Evolutionary conservation across 2,888 invertebrate species (phyloP).

Genomic region (Chrysomela aeneicollis): DNA sequence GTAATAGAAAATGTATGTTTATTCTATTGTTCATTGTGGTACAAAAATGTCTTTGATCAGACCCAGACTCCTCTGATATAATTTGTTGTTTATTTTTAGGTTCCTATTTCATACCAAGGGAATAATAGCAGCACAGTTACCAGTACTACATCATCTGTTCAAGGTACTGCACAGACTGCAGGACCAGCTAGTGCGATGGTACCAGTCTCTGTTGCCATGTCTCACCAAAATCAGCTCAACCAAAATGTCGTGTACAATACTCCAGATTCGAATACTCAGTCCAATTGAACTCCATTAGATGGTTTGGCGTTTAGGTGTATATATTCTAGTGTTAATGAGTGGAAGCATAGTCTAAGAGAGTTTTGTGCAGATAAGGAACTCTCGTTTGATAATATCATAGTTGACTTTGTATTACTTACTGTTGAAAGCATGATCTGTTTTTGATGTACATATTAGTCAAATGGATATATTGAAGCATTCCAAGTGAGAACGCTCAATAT

Average conservation of each 20-base stretch:
- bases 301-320: background rate
- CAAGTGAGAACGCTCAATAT: too few species aligned
- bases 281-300: conserved; percentile 16
- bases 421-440: background rate
- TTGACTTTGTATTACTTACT: background rate
- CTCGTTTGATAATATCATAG: background rate
- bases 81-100: conserved; percentile 23
- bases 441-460: background rate
- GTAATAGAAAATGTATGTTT: conserved; percentile 27
- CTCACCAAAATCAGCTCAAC: conserved; percentile 36
- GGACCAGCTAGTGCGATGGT: conserved; percentile 50
- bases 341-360: background rate
- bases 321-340: conserved; percentile 14
- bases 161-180: conserved; percentile 38
- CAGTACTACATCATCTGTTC: conserved; percentile 55
- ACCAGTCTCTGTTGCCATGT: conserved; percentile 48
- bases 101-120: conserved; percentile 33
- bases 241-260: conserved; percentile 45
- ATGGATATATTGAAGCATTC: background rate
- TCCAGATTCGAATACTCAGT: conserved; percentile 51
- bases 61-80: too few species aligned
- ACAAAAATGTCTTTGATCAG: background rate
- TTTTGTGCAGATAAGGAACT: background rate
- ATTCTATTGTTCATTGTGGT: background rate
- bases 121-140: conserved; percentile 54